Evolutionary conservation across 1,140 invertebrate genomes (phyloP).

Genomic region (Cotesia typhae): DNA sequence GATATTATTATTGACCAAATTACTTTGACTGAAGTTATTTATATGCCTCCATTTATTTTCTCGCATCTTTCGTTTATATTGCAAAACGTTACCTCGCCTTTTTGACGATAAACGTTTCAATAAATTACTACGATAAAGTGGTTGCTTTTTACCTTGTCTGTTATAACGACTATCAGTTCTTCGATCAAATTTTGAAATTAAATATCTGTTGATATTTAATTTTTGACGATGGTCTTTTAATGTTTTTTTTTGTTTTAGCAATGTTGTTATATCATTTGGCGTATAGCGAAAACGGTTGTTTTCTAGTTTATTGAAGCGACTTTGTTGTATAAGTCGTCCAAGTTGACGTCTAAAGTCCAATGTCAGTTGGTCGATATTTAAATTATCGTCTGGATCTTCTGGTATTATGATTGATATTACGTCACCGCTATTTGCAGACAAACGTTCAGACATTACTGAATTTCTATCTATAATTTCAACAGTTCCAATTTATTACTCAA

Average conservation of each 20-base stretch:
- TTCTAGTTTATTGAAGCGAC: slow-evolving; percentile 30
- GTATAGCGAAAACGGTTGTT: slow-evolving; percentile 29
- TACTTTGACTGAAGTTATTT: too few species aligned
- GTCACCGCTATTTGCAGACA: slow-evolving; percentile 36
- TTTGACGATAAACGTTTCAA: too few species aligned
- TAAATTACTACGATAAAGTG: too few species aligned
- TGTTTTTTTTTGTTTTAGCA: slow-evolving; percentile 29
- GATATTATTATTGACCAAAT: too few species aligned
- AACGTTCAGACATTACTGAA: slow-evolving; percentile 32
- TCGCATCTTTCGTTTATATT: too few species aligned
- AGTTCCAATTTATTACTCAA: not conserved
- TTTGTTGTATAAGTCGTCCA: slow-evolving; percentile 33
- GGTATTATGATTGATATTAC: slow-evolving; percentile 40
- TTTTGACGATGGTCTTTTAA: too few species aligned
- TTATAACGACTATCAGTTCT: too few species aligned
- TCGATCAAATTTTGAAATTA: too few species aligned
- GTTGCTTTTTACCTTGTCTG: too few species aligned
- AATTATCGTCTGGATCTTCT: slow-evolving; percentile 35
- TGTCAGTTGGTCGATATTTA: slow-evolving; percentile 38
- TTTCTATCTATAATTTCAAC: slow-evolving; percentile 8
- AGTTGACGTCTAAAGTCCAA: slow-evolving; percentile 37
- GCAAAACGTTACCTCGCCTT: too few species aligned
- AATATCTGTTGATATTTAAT: too few species aligned
- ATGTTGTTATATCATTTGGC: slow-evolving; percentile 28
- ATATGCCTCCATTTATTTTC: too few species aligned